Evolutionary conservation across 2,113 vertebrate genomes (phyloP), one percentile per base, ranked within the genome.

Genomic region (Gymnarchus niloticus): DNA sequence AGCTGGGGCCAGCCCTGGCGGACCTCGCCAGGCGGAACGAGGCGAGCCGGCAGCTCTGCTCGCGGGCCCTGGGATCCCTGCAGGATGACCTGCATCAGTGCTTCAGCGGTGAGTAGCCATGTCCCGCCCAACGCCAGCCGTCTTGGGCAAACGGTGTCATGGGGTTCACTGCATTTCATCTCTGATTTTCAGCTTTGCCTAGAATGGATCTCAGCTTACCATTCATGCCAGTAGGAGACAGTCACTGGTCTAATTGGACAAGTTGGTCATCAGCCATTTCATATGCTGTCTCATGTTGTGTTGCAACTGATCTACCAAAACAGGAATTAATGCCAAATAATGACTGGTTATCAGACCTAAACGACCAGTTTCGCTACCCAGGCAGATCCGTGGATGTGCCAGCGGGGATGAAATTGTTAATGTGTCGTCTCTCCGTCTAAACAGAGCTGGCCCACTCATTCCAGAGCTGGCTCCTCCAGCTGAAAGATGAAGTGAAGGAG

Each of bases 391-490:
- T 49, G n/a, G n/a, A 76, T 25, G 46, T 12, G 65, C 21, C 65
- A 41, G 33, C 19, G 65, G 14, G 65, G 33, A 17, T 41, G 65
- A 73, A 73, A 28, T 14, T n/a, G 56, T 14, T 86, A 83, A 21
- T 88, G 21, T 83, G 6, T 85, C 44, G 83, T 85, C 6, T 54
- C 44, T 56, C 5, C 57, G 37, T 87, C 25, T 0, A 84, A 84
- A 88, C 93, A 99, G 98, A 94, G 52, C 94, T 96, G 21, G 93
- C 97, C 90, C 93, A 95, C 88, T 94, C 93, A 90, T 99, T 99
- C 89, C 95, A 96, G 78, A 92, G 93, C 28, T 98, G 97, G 98
- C 94, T 98, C 77, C 91, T 91, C 37, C 88, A 90, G 85, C 90
- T 92, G 86, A 98, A 96, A 89, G 87, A 89, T 85, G 91, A 92